Base-by-base conservation (phyloP, 2,113 vertebrate species). In the Epinephelus lanceolatus region DNA sequence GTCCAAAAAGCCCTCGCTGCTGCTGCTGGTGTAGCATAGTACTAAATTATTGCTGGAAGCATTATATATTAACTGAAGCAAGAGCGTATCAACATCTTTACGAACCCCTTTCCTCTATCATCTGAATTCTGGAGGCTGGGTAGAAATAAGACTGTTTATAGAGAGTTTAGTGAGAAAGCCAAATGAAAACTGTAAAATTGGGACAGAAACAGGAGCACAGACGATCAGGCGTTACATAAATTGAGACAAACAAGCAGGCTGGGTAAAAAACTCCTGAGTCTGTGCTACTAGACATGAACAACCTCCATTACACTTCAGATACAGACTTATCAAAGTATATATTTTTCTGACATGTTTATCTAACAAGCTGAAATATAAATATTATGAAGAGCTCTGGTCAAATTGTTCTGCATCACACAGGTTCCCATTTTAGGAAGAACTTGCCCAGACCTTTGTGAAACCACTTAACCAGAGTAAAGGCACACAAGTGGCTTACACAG, bases 381-480 rank as follows among this genome's bases (percentile, higher is more conserved):
- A 84, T 83, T 85, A 70, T 76, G 62, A 60, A 25, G 0, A 60
- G 18, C 76, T 70, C 67, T 1, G 1, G 6, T 40, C 25, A 25
- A 65, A 63, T 61, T 21, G 52, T 81, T 79, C 61, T 52, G 11
- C 59, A 14, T 66, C 45, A 14, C 68, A 66, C 45, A 47, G n/a
- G 49, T 51, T 73, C 25, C 81, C 66, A 63, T 87, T 86, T 91
- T 75, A 81, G 85, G 88, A 79, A 63, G 74, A 72, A 37, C 42
- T 12, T 57, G 60, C 15, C 15, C 27, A 47, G 65, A 25, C 30
- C 60, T 70, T 84, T 75, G 84, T 73, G 66, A 23, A 61, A 7
- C 30, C 80, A 86, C 83, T 83, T 59, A 61, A 80, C 49, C 8
- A 4, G 18, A 88, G 65, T 30, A 51, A 70, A 78, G 25, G 42